Evolutionary conservation across 2,888 invertebrate species (phyloP).

Genomic region (Catocala fraxini): DNA sequence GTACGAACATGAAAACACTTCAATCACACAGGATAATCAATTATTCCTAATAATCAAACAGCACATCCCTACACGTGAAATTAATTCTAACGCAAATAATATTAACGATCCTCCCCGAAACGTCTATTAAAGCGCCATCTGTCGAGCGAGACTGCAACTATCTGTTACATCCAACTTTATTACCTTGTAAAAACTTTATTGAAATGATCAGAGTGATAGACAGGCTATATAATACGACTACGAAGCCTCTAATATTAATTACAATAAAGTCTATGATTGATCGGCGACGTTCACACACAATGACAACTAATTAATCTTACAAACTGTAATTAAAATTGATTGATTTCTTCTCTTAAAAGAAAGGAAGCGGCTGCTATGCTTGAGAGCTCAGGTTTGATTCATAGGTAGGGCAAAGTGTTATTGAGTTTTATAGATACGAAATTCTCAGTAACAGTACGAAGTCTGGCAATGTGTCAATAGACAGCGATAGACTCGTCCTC

Average conservation of each 20-base stretch:
- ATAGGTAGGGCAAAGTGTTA: no score
- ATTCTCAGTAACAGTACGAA: no score
- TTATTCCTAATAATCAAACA: no score
- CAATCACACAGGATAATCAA: no score
- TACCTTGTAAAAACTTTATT: conserved; percentile 34
- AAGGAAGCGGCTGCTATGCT: no score
- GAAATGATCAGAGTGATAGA: conserved; percentile 16
- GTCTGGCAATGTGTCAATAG: no score
- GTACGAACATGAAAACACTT: no score
- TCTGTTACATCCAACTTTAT: conserved; percentile 31
- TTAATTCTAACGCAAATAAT: conserved; percentile 9
- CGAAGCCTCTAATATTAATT: conserved; percentile 23
- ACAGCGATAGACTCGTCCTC: no score
- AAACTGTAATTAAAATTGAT: conserved; percentile 7
- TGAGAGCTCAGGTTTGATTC: no score
- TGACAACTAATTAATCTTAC: conserved; percentile 9
- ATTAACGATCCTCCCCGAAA: conserved; percentile 20
- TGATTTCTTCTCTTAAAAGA: background rate
- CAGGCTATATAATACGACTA: conserved; percentile 7
- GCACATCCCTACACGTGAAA: no score
- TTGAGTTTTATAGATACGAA: no score
- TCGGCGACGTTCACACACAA: conserved; percentile 7
- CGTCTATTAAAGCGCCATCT: conserved; percentile 35
- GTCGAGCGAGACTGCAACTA: conserved; percentile 32
- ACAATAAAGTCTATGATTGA: conserved; percentile 22